Percentiles rank a stretch among this genome's conserved stretches.
Evolutionary conservation across 2,888 invertebrate genomes (phyloP).

Genomic region (Cynaeus angustus): DNA sequence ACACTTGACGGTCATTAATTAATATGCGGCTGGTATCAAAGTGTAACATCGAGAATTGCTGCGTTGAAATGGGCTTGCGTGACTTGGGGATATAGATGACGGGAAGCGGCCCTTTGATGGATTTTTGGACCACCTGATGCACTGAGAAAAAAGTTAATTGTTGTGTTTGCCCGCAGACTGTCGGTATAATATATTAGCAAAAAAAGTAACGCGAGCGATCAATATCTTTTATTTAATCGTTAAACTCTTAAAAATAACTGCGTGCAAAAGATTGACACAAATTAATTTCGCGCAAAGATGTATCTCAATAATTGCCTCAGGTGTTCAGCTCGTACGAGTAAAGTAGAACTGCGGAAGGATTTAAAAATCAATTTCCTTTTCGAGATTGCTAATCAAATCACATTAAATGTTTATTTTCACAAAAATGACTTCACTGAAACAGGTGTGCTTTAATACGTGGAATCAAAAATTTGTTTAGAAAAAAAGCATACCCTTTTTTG

Average conservation of each 20-base stretch:
- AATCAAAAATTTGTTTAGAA: no score
- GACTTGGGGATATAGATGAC: slow-evolving; percentile 2
- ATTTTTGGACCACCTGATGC: slow-evolving; percentile 7
- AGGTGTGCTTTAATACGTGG: no score
- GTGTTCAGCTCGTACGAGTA: not conserved
- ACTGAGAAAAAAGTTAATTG: not conserved
- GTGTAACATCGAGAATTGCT: slow-evolving; percentile 20
- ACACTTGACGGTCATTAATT: slow-evolving; percentile 38
- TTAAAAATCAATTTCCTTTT: slow-evolving; percentile 5
- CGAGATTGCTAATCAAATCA: not conserved
- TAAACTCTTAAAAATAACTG: no score
- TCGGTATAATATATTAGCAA: no score
- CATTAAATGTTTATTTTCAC: no score
- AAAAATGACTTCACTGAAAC: no score
- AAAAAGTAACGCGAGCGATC: no score
- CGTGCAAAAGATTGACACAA: no score
- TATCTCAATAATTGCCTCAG: not conserved
- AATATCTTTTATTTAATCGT: no score
- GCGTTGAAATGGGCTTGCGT: slow-evolving; percentile 8
- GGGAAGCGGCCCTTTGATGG: slow-evolving; percentile 13
- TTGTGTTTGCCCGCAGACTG: not conserved
- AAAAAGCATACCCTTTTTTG: no score
- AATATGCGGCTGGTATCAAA: slow-evolving; percentile 31
- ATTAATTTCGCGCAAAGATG: no score
- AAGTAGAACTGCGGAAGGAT: slow-evolving; percentile 8